These are phyloP conservation scores for Orchestia grillus DNA, from an alignment of 1,140 invertebrate species.

Conservation along the genomic window DNA sequence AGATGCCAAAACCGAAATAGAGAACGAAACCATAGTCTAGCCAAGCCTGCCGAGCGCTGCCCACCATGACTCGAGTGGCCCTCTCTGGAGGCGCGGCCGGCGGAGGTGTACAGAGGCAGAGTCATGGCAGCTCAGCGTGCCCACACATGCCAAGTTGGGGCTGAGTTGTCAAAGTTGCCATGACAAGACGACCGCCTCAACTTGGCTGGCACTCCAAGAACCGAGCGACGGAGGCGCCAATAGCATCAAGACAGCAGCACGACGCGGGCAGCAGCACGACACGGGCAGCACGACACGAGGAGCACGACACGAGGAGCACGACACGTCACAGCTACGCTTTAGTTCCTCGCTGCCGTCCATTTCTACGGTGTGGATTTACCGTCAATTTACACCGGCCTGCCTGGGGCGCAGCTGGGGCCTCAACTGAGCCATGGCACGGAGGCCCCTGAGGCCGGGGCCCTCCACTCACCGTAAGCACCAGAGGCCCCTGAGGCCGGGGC, in stretches of 20 bases:
- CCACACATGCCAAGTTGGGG: neutral
- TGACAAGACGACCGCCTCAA: neutral
- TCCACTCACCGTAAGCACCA: too few species aligned
- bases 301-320: neutral
- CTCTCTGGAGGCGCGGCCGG: too few species aligned
- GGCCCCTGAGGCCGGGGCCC: conserved; percentile 77
- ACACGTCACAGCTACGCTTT: too few species aligned
- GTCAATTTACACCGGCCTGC: too few species aligned
- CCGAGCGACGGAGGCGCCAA: neutral
- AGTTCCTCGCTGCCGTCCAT: too few species aligned
- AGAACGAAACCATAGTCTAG: neutral
- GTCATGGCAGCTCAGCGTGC: too few species aligned
- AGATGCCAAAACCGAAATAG: neutral
- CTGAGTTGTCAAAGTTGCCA: neutral
- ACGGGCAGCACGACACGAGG: neutral
- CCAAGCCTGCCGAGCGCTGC: neutral
- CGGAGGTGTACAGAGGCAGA: neutral
- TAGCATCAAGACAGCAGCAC: neutral
- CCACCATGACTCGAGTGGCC: neutral
- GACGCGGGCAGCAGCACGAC: neutral
- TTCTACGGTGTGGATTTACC: too few species aligned
- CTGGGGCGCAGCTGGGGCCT: too few species aligned
- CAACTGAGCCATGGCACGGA: too few species aligned
- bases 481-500: conserved; percentile 77
- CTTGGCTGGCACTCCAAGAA: neutral